Percentiles rank a stretch among this genome's conserved stretches.
Evolutionary conservation across 2,797 vertebrate species (phyloP).

Genomic region (Hapalemur alaotrensis): DNA sequence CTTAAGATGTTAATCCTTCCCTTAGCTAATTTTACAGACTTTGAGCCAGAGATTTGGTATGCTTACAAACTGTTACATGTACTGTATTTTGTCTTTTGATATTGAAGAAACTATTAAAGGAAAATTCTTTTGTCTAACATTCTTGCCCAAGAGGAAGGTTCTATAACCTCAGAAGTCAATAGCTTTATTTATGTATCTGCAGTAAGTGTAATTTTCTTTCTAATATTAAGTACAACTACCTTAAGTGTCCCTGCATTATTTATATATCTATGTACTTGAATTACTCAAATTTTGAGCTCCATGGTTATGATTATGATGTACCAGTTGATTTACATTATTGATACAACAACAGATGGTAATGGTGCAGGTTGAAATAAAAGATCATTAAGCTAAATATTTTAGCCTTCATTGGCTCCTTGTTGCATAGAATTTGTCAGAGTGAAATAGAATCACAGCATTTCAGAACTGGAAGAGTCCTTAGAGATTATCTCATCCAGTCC

Average conservation of each 20-base stretch:
- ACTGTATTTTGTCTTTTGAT: constrained; percentile 41
- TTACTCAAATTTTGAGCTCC: constrained; percentile 54
- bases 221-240: neutral
- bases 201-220: constrained; percentile 21
- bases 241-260: constrained; percentile 60
- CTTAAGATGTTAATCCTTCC: neutral
- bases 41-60: constrained; percentile 31
- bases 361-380: constrained; percentile 66
- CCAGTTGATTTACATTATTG: constrained; percentile 42
- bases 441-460: constrained; percentile 35
- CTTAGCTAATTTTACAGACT: constrained; percentile 33
- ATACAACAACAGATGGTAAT: constrained; percentile 62
- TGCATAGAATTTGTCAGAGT: constrained; percentile 58
- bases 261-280: constrained; percentile 45
- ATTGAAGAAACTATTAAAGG: constrained; percentile 34
- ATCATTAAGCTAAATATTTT: constrained; percentile 68
- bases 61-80: constrained; percentile 23
- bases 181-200: neutral
- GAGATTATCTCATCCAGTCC: constrained; percentile 9
- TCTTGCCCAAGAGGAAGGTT: neutral
- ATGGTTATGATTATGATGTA: constrained; percentile 55
- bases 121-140: constrained; percentile 26
- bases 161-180: neutral
- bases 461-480: constrained; percentile 29
- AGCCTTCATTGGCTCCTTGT: constrained; percentile 48